Conservation (phyloP, 2,113 vertebrate species). For the Bujurquina vittata region DNA sequence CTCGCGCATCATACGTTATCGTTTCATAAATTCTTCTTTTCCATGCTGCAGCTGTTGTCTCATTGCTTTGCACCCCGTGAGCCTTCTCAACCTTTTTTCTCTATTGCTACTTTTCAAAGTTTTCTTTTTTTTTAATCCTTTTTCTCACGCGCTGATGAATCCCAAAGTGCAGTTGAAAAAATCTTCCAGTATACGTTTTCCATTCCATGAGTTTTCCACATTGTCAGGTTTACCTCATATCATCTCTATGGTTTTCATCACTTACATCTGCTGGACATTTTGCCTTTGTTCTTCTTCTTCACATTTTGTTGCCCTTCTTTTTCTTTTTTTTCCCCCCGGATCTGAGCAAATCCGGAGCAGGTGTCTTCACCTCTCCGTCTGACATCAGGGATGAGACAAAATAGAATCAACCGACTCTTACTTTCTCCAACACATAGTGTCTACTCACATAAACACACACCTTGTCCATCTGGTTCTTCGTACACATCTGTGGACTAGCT, state of each 20-base stretch:
- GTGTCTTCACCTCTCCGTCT: slow-evolving; percentile 11
- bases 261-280: slow-evolving; percentile 21
- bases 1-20: background rate
- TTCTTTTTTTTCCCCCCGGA: background rate
- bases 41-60: slow-evolving; percentile 9
- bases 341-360: slow-evolving; percentile 31
- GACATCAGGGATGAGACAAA: slow-evolving; percentile 2
- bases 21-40: slow-evolving; percentile 4
- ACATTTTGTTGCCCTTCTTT: background rate
- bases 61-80: background rate
- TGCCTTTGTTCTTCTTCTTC: slow-evolving; percentile 16
- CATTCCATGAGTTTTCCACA: slow-evolving; percentile 16
- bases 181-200: slow-evolving; percentile 8
- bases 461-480: slow-evolving; percentile 38
- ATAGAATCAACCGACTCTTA: background rate
- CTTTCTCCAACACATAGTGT: background rate
- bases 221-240: slow-evolving; percentile 13
- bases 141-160: background rate
- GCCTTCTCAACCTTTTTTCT: background rate
- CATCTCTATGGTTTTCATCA: slow-evolving; percentile 11
- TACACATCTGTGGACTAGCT: slow-evolving; percentile 14
- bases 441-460: background rate
- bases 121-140: background rate
- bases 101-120: background rate
- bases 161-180: background rate